Evolutionary conservation across 2,888 invertebrate species (phyloP).

Genomic region (Nomada ferruginata): DNA sequence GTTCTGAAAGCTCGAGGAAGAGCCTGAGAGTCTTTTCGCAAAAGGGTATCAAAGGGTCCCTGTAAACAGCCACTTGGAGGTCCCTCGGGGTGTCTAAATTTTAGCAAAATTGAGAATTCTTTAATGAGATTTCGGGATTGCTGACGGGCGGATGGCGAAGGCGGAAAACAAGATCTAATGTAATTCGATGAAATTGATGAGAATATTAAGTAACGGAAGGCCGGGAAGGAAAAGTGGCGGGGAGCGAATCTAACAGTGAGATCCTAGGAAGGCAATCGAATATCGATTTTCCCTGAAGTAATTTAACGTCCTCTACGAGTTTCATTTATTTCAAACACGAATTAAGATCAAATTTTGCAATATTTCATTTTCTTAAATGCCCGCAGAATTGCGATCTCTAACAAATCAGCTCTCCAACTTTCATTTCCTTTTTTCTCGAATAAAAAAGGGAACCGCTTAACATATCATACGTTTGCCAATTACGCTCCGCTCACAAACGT

Average conservation of each 20-base stretch:
- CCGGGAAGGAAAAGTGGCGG: background rate
- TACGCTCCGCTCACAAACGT: background rate
- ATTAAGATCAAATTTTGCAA: too few relatives aligned
- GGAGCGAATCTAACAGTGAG: conserved; percentile 7
- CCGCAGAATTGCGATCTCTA: too few relatives aligned
- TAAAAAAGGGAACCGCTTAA: too few relatives aligned
- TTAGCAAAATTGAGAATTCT: conserved; percentile 34
- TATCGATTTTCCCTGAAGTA: conserved; percentile 5
- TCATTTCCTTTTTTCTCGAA: too few relatives aligned
- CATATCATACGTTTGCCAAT: background rate
- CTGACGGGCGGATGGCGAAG: background rate
- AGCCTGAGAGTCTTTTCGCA: conserved; percentile 2
- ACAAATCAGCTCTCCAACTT: too few relatives aligned
- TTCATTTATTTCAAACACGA: background rate
- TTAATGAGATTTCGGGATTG: conserved; percentile 28
- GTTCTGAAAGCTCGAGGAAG: conserved; percentile 33
- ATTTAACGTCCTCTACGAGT: too few relatives aligned
- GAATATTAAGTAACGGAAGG: background rate
- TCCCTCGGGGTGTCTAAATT: background rate
- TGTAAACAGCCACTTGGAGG: conserved; percentile 43
- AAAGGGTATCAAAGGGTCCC: conserved; percentile 21
- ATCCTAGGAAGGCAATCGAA: background rate
- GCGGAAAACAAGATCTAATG: conserved; percentile 30
- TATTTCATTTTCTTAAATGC: background rate
- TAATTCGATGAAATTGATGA: conserved; percentile 23